Evolutionary conservation across 2,113 vertebrate genomes (phyloP).

Genomic region (Ceuthmochares aereus): DNA sequence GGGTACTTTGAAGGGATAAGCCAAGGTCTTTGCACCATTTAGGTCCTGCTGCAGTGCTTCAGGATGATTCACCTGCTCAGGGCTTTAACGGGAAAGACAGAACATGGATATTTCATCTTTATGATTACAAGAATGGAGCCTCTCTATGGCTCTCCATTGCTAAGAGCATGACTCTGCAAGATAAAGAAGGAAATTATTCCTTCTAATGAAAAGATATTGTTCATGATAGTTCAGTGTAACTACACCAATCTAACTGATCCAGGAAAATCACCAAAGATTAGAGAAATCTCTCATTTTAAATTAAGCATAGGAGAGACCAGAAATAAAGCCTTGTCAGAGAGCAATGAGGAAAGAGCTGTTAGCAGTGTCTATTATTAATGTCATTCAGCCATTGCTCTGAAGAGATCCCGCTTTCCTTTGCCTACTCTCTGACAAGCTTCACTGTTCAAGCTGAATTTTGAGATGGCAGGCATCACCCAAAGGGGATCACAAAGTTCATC

Average conservation of each 20-base stretch:
- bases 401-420: conserved; percentile 4
- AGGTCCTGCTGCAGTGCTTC: neutral
- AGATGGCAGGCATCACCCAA: conserved; percentile 6
- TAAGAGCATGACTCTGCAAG: neutral
- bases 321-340: neutral
- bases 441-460: conserved; percentile 23
- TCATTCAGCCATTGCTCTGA: neutral
- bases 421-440: conserved; percentile 13
- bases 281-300: neutral
- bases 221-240: neutral
- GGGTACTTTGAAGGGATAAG: neutral
- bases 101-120: neutral
- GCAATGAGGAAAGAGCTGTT: neutral
- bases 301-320: neutral
- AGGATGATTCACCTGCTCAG: neutral
- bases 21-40: neutral
- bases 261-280: neutral
- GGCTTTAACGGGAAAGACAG: neutral
- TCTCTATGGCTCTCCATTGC: neutral
- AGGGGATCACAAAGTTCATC: neutral
- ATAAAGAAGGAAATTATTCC: neutral
- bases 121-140: neutral
- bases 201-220: neutral
- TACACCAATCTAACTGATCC: neutral
- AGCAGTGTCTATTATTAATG: conserved; percentile 22